Evolutionary conservation across 2,113 vertebrate species (phyloP).

Genomic region (Sinocyclocheilus anophthalmus): DNA sequence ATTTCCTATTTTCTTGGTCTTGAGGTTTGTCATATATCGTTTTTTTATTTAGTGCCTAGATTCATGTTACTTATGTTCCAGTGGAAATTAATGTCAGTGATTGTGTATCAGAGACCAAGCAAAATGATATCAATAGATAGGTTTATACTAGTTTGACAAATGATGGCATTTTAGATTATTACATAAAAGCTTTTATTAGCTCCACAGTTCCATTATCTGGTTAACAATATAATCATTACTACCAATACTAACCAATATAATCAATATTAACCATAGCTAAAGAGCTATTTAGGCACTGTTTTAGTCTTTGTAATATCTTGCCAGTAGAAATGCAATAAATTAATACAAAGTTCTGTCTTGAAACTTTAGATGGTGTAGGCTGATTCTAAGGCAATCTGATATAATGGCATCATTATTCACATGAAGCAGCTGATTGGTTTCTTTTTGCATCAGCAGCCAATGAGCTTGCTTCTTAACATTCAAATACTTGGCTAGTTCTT

Average conservation of each 20-base stretch:
- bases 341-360: no score
- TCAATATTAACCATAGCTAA: no score
- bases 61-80: background rate
- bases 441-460: no score
- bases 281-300: background rate
- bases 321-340: no score
- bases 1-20: conserved; percentile 29
- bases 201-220: background rate
- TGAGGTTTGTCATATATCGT: background rate
- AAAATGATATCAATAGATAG: background rate
- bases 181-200: conserved; percentile 5
- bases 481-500: no score
- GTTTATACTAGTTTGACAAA: background rate
- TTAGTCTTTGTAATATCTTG: background rate
- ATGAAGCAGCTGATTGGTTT: no score
- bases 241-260: no score
- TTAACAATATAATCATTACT: background rate
- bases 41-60: background rate
- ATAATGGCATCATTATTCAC: no score
- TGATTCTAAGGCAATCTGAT: no score
- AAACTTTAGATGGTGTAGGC: no score
- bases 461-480: no score
- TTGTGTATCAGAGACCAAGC: background rate
- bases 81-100: background rate
- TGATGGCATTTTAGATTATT: background rate